A percentile compares a stretch with the other conserved stretches of the same genome.
These are phyloP conservation scores for Triops cancriformis DNA, from an alignment of 1,140 invertebrate species.

Conservation along the genomic window DNA sequence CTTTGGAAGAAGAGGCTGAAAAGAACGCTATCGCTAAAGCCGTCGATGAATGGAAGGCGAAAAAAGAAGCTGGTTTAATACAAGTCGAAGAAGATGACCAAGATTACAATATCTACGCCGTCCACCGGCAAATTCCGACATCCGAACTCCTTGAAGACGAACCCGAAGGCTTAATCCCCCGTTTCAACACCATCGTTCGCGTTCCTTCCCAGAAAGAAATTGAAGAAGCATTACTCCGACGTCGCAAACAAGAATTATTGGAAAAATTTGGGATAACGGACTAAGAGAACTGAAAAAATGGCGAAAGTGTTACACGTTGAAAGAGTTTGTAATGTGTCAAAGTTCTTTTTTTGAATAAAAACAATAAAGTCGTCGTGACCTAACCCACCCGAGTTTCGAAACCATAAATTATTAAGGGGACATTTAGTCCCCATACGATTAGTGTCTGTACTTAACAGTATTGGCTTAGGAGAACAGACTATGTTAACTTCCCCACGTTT, in stretches of 20 bases:
- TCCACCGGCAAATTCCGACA: slow-evolving; percentile 19
- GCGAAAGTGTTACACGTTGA: not conserved
- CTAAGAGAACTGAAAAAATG: not conserved
- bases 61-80: slow-evolving; percentile 38
- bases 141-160: slow-evolving; percentile 29
- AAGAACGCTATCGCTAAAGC: slow-evolving; percentile 45
- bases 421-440: not conserved
- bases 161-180: slow-evolving; percentile 40
- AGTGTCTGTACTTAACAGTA: not conserved
- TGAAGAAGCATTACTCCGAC: slow-evolving; percentile 73
- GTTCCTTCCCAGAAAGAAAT: slow-evolving; percentile 83
- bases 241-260: slow-evolving; percentile 82
- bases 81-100: slow-evolving; percentile 29
- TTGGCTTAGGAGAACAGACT: not conserved
- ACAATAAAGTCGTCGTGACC: not conserved
- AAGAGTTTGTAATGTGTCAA: not conserved
- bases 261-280: slow-evolving; percentile 52
- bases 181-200: slow-evolving; percentile 71
- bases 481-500: not conserved
- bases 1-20: slow-evolving; percentile 75
- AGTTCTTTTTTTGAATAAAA: not conserved
- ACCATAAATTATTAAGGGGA: not conserved
- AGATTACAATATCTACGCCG: slow-evolving; percentile 25
- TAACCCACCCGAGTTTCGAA: not conserved
- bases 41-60: slow-evolving; percentile 42